Percentiles rank a stretch among this genome's conserved stretches.
phyloP scores from a whole-genome alignment of 2,113 vertebrate genomes.

The Lutjanus erythropterus region DNA sequence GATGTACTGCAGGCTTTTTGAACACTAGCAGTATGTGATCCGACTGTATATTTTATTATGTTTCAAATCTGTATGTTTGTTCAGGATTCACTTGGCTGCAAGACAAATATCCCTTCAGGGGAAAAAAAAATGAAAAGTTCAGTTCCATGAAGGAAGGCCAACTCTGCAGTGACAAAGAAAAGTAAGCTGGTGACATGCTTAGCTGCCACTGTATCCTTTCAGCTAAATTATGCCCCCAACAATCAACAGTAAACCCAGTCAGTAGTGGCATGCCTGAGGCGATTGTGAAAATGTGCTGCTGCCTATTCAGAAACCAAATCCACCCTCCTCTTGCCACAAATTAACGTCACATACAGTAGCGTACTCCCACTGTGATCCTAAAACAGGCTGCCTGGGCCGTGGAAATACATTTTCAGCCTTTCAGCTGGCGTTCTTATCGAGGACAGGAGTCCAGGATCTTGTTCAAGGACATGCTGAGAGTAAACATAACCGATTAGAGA shows the following conservation, averaged over 20 bases:
- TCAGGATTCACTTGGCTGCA: background rate
- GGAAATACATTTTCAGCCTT: slow-evolving; percentile 11
- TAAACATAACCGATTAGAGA: slow-evolving; percentile 29
- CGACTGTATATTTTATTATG: background rate
- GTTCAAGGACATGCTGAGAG: slow-evolving; percentile 44
- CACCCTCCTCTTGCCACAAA: background rate
- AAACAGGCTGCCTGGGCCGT: background rate
- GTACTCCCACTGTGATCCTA: background rate
- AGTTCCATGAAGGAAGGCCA: background rate
- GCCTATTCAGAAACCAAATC: background rate
- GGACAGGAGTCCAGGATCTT: slow-evolving; percentile 21
- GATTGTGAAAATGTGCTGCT: background rate
- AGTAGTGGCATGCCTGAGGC: background rate
- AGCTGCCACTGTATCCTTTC: too few species aligned
- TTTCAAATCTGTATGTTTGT: background rate
- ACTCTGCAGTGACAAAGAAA: background rate
- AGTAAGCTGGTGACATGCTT: too few species aligned
- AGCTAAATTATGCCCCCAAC: too few species aligned
- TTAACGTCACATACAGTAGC: background rate
- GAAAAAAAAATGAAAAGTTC: background rate
- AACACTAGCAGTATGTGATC: too few species aligned
- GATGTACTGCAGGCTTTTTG: background rate
- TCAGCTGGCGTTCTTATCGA: slow-evolving; percentile 27
- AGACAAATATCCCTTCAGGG: background rate
- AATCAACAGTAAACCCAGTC: background rate